Percentiles rank a stretch among this genome's conserved stretches.
Evolutionary conservation across 1,140 invertebrate genomes (phyloP).

Genomic region (Centruroides sculpturatus): DNA sequence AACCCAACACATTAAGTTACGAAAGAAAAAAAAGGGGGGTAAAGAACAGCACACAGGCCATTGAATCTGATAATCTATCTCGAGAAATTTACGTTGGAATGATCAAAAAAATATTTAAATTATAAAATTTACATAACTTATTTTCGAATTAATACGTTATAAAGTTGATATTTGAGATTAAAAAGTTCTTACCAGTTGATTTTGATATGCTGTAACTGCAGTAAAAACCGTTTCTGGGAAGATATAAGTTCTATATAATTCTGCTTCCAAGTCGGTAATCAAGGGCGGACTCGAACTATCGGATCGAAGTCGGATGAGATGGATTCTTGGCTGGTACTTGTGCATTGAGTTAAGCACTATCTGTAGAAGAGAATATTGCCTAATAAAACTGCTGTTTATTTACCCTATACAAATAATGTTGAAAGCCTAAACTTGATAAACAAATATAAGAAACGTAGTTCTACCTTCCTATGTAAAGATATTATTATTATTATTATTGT

Average conservation of each 20-base stretch:
- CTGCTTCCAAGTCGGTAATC: constrained; percentile 46
- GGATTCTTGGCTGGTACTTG: constrained; percentile 71
- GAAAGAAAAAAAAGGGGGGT: too few species aligned
- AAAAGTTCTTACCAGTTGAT: constrained; percentile 60
- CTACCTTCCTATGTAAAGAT: too few species aligned
- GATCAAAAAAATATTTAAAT: too few species aligned
- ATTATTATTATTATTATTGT: too few species aligned
- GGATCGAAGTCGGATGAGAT: constrained; percentile 43
- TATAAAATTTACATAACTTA: too few species aligned
- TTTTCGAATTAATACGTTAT: too few species aligned
- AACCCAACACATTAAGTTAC: too few species aligned
- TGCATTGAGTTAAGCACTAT: constrained; percentile 83
- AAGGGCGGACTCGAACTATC: constrained; percentile 64
- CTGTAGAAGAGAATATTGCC: constrained; percentile 33
- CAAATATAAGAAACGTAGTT: too few species aligned
- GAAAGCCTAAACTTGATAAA: not conserved
- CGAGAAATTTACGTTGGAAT: too few species aligned
- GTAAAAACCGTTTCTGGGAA: constrained; percentile 97
- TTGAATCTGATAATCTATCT: too few species aligned
- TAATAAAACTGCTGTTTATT: not conserved
- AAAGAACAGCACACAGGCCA: too few species aligned
- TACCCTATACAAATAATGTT: not conserved
- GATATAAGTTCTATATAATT: constrained; percentile 73
- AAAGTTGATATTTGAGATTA: too few species aligned
- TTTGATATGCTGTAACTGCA: constrained; percentile 96